Evolutionary conservation across 2,113 vertebrate genomes (phyloP).

Genomic region (Rhinopomastus cyanomelas): DNA sequence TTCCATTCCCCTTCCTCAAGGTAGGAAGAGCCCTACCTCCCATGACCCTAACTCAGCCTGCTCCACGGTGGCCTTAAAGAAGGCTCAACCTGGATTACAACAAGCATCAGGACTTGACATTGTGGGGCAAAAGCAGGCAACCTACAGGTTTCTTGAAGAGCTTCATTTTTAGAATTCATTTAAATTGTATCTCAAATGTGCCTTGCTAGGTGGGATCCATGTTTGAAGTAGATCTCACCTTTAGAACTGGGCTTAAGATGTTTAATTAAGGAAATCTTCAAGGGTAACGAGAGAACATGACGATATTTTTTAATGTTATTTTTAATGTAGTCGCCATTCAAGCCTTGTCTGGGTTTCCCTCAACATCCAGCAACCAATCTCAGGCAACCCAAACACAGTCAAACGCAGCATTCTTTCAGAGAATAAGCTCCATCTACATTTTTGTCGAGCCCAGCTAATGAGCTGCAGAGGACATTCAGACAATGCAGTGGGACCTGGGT

Average conservation of each 20-base stretch:
- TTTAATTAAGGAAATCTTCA: background rate
- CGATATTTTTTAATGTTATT: background rate
- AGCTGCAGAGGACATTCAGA: background rate
- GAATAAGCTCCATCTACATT: background rate
- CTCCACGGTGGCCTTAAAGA: background rate
- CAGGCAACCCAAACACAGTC: background rate
- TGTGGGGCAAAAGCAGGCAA: background rate
- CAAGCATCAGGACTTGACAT: background rate
- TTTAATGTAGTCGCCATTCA: background rate
- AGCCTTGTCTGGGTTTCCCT: background rate
- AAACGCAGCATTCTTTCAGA: fast-evolving
- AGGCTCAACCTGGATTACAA: background rate
- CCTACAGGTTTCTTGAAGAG: background rate
- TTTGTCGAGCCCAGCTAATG: background rate
- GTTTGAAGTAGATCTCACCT: background rate
- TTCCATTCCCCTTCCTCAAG: background rate
- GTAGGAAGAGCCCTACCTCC: background rate
- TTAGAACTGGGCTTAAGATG: background rate
- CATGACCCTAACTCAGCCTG: background rate
- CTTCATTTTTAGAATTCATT: background rate
- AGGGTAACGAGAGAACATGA: background rate
- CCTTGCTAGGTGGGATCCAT: background rate
- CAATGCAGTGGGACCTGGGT: background rate
- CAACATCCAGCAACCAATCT: fast-evolving
- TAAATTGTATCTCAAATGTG: background rate